Evolutionary conservation across 2,797 vertebrate genomes (phyloP).

Genomic region (Loriculus beryllinus): DNA sequence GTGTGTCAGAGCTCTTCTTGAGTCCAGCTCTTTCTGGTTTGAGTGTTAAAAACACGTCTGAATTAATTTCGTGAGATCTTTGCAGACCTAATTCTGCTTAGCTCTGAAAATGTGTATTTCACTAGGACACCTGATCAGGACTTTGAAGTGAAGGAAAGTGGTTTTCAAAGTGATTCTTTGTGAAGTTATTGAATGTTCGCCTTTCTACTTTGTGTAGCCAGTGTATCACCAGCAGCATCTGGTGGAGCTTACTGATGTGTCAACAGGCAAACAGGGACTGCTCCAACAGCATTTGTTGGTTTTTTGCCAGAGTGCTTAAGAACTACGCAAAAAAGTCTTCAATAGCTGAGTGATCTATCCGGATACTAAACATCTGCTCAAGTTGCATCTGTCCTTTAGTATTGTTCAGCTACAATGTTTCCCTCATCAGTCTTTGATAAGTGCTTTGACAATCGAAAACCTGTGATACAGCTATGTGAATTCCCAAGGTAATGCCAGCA

Average conservation of each 20-base stretch:
- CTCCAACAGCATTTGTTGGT: fast-evolving
- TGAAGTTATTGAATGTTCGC: neutral
- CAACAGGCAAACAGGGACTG: neutral
- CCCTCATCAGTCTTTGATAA: neutral
- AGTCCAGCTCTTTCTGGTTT: neutral
- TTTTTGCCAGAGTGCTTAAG: neutral
- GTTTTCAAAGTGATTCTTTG: neutral
- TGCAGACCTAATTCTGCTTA: neutral
- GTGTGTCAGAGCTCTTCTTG: neutral
- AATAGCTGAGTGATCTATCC: neutral
- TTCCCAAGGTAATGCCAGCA: neutral
- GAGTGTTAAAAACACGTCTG: neutral
- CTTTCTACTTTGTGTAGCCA: neutral
- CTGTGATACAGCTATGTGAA: neutral
- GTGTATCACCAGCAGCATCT: neutral
- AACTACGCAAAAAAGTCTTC: neutral
- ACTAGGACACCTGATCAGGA: neutral
- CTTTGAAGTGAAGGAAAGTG: neutral
- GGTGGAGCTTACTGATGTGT: neutral
- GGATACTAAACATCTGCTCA: neutral
- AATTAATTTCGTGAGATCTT: neutral
- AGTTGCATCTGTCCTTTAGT: neutral
- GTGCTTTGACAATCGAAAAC: neutral
- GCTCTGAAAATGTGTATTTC: neutral
- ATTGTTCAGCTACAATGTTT: neutral